Base-by-base conservation (phyloP, 2,113 vertebrate species). In the Myrmecobius fasciatus region DNA sequence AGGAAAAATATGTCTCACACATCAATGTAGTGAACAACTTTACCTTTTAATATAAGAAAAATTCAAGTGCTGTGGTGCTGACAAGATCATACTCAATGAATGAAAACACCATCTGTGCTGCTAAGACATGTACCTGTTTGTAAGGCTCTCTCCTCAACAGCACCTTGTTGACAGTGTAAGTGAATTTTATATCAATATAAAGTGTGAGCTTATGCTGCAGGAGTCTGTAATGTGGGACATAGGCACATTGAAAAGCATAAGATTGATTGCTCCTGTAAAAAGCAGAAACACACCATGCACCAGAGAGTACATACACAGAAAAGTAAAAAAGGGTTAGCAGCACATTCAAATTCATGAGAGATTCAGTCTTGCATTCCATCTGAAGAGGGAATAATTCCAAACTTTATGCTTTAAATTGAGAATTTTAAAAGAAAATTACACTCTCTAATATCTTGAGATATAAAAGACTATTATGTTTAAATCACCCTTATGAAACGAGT, bases 201-300 rank as follows among this genome's bases (percentile, higher is more conserved):
- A 95, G 94, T 97, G 67, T 97, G 96, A 96, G 94, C 96, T 98
- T 96, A 97, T 96, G 95, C 97, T 54, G 89, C 89, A 67, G 92
- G 89, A 96, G 96, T 96, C 93, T 3, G 0, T 97, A 97, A 95
- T 22, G 0, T 91, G 90, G 92, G 89, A 96, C 94, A 97, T 26
- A 97, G 97, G 97, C 93, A 94, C 94, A 96, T 0, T 92, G 95
- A 95, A 97, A 97, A 97, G 95, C 67, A 90, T 36, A 92, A 95
- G 97, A 98, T 97, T 97, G 96, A 97, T 97, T 91, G 89, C 93
- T 91, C 96, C 97, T 96, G 53, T 98, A 96, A 97, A 97, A 96
- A 89, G 53, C 91, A 91, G 93, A 94, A 96, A 91, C 91, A 90
- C 91, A 97, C 91, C 95, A 91, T 17, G 95, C 89, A 54, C 94